Conservation (phyloP, 2,797 vertebrate genomes). For the Ctenosaura bakeri region DNA sequence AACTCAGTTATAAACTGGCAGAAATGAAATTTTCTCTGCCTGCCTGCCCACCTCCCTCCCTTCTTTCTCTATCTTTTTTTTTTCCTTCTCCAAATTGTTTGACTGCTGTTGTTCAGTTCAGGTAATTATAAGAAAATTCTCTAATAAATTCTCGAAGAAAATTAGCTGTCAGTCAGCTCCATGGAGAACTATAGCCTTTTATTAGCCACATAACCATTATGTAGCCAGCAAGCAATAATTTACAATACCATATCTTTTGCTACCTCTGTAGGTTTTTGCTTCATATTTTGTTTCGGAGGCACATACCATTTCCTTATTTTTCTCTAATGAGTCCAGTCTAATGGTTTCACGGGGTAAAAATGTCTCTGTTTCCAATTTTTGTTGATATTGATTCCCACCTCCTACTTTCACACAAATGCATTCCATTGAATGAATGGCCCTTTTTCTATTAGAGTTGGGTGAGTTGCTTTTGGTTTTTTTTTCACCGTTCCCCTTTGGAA, state of each 20-base stretch:
- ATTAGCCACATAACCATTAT: slow-evolving; percentile 42
- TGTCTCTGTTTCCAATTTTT: slow-evolving; percentile 2
- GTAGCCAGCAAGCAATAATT: slow-evolving; percentile 62
- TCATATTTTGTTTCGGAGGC: slow-evolving; percentile 38
- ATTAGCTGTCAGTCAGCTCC: slow-evolving; percentile 62
- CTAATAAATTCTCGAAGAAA: slow-evolving; percentile 53
- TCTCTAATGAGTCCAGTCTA: slow-evolving; percentile 7
- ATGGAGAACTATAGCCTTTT: slow-evolving; percentile 59
- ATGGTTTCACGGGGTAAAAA: slow-evolving; percentile 12
- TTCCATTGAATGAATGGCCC: neutral
- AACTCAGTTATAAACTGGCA: neutral
- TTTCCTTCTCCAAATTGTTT: slow-evolving; percentile 37
- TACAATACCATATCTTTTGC: slow-evolving; percentile 59
- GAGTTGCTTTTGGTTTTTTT: too few relatives aligned
- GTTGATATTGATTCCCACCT: neutral
- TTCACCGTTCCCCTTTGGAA: neutral
- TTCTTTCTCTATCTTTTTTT: neutral
- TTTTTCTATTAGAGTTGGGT: slow-evolving; percentile 1
- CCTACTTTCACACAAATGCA: neutral
- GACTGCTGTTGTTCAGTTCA: slow-evolving; percentile 47
- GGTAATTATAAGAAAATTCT: slow-evolving; percentile 53
- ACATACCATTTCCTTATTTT: neutral
- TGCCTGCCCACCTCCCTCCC: neutral
- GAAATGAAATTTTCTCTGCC: neutral
- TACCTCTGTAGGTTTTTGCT: slow-evolving; percentile 42